These are phyloP conservation scores for Bellardia pandia DNA, from an alignment of 2,888 invertebrate species.

Conservation along the genomic window DNA sequence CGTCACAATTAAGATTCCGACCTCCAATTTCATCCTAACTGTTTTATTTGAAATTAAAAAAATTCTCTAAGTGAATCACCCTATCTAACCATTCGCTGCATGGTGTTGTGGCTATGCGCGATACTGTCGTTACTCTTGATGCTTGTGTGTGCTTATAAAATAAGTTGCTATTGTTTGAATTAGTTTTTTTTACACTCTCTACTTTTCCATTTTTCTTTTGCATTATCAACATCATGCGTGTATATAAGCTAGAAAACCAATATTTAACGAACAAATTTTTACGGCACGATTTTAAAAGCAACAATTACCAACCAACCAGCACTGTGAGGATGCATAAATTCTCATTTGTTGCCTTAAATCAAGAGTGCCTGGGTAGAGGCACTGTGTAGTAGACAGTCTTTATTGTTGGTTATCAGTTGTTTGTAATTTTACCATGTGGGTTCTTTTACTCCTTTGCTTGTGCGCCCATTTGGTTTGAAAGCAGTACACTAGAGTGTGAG, in stretches of 20 bases:
- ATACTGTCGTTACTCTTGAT: not conserved
- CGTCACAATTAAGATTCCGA: too few relatives aligned
- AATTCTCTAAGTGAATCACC: too few relatives aligned
- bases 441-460: not conserved
- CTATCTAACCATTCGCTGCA: too few relatives aligned
- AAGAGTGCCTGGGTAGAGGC: constrained; percentile 5
- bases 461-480: not conserved
- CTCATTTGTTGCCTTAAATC: constrained; percentile 32
- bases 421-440: constrained; percentile 20
- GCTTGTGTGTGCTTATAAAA: constrained; percentile 6
- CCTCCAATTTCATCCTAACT: too few relatives aligned
- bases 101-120: not conserved
- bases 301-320: not conserved
- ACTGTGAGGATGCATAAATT: constrained; percentile 41
- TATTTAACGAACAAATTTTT: constrained; percentile 27
- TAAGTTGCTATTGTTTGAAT: constrained; percentile 32
- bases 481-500: not conserved
- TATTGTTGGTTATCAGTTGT: constrained; percentile 51
- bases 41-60: too few relatives aligned
- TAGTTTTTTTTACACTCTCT: not conserved
- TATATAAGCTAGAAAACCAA: not conserved
- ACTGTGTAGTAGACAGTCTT: not conserved
- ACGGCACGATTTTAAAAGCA: not conserved
- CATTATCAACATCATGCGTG: not conserved
- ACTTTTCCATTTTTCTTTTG: constrained; percentile 5